Percentiles rank a stretch among this genome's conserved stretches.
These are phyloP conservation scores for Gulo gulo DNA, from an alignment of 2,113 vertebrate species.

Conservation along the genomic window DNA sequence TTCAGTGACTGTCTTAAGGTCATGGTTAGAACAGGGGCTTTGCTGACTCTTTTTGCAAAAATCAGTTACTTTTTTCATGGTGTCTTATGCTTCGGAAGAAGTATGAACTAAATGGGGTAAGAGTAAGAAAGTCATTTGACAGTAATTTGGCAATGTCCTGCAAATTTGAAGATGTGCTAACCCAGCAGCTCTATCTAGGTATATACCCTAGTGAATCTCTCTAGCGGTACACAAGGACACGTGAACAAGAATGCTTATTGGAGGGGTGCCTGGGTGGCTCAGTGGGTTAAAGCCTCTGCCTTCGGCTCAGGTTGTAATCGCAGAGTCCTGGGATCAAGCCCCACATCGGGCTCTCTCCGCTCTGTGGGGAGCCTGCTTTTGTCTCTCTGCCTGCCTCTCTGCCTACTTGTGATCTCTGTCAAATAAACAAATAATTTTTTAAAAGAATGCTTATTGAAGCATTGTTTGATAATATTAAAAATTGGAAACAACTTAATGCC, in stretches of 20 bases:
- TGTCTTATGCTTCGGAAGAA: not conserved
- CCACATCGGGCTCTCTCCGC: no score
- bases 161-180: not conserved
- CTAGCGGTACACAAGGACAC: not conserved
- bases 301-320: no score
- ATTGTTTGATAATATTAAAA: not conserved
- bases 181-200: not conserved
- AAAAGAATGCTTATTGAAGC: not conserved
- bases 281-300: no score
- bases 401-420: no score
- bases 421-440: no score
- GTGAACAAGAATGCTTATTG: not conserved
- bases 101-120: not conserved
- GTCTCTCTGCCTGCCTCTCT: no score
- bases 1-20: not conserved
- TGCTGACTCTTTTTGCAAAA: conserved; percentile 7
- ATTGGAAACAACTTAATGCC: not conserved
- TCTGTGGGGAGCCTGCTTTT: no score
- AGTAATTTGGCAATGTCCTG: not conserved
- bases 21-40: not conserved
- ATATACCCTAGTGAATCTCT: not conserved
- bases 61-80: not conserved
- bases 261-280: not conserved
- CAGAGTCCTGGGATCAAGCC: no score
- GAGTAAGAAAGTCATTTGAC: not conserved